Conservation (phyloP, 1,140 invertebrate species). For the Delia radicum region DNA sequence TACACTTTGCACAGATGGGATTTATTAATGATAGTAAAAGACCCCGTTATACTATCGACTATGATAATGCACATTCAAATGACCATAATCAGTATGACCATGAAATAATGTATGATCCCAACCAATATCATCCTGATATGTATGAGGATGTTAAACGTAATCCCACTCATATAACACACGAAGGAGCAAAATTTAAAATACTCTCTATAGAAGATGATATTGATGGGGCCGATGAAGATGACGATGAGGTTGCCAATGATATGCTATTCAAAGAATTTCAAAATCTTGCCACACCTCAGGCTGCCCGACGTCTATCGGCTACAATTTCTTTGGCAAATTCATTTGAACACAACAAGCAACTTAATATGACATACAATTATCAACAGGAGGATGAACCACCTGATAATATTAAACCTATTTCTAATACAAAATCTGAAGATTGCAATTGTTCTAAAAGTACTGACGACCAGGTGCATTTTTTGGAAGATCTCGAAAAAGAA, state of each 20-base stretch:
- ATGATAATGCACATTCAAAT: neutral
- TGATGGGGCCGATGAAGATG: constrained; percentile 10
- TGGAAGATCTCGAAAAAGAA: constrained; percentile 43
- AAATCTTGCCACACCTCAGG: constrained; percentile 43
- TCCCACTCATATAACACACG: neutral
- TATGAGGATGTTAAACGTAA: constrained; percentile 26
- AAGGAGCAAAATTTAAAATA: neutral
- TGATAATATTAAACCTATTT: neutral
- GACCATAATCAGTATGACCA: neutral
- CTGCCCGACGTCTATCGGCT: constrained; percentile 41
- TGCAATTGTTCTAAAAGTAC: constrained; percentile 48
- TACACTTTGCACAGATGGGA: constrained; percentile 27
- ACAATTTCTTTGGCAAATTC: constrained; percentile 45
- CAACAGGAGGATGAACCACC: neutral
- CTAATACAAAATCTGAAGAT: constrained; percentile 13
- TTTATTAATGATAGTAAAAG: constrained; percentile 20
- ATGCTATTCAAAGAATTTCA: constrained; percentile 38
- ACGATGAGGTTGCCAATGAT: constrained; percentile 26
- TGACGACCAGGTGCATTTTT: constrained; percentile 48
- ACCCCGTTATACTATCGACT: neutral
- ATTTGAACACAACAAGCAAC: constrained; percentile 26
- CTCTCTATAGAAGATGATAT: neutral
- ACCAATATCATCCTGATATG: constrained; percentile 28
- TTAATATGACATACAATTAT: too few species aligned
- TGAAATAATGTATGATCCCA: neutral